Evolutionary conservation across 2,113 vertebrate species (phyloP), one percentile per base, ranked within the genome.

Genomic region (Sorex araneus): DNA sequence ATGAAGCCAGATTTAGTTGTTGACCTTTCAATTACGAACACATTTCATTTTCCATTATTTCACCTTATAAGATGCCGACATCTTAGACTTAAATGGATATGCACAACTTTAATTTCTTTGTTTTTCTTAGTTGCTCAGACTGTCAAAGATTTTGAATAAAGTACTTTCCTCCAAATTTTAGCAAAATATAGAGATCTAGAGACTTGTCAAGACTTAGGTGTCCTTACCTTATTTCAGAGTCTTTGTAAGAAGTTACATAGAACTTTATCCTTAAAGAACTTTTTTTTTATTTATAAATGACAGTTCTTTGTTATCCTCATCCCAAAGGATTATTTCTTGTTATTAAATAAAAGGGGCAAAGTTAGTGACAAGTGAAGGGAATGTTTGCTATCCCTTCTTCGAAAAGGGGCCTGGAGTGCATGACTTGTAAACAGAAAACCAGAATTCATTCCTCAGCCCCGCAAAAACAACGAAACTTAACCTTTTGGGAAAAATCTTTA

Each of bases 401-500:
- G 13, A 5, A 50, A 10, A 50, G 47, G 47, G 13, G 9, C 47
- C 47, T 50, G 47, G 13, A 40, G 47, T 50, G 47, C 47, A 50
- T 10, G 47, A 13, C 47, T 50, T 50, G 13, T 12, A 50, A 50
- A 10, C 47, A 50, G 47, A 50, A 50, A 13, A 50, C 47, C 47
- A 50, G 47, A 50, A 50, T 50, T 50, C 10, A 5, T 7, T 50
- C 47, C 10, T 50, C 13, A 50, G 47, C 9, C 2, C 47, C 2
- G 47, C 47, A 50, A 13, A 50, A 50, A 50, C 47, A 50, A 50
- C 13, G 9, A 50, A 50, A 13, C 47, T 50, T 13, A 50, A 18
- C 23, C 3, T 79, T 90, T 93, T 92, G 78, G 57, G 21, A 36
- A 90, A 57, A 84, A 73, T 84, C 15, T 79, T 6, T 69, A n/a